phyloP scores from a whole-genome alignment of 2,797 vertebrate species.

The Phrynocephalus guinanensis region DNA sequence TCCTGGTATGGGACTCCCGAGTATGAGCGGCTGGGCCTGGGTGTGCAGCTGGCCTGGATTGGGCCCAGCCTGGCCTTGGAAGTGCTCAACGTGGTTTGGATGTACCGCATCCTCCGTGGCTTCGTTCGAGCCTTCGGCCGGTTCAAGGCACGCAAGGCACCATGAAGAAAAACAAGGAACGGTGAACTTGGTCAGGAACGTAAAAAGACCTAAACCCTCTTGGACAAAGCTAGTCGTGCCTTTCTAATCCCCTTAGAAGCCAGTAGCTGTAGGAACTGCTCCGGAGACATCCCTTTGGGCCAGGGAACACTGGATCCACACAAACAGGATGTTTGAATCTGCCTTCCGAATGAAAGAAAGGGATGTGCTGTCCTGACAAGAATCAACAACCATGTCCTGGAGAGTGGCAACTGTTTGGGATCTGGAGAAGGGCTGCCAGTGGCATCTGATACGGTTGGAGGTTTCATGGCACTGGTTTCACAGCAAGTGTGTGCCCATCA shows the following conservation, averaged over 20 bases:
- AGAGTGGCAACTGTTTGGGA: not conserved
- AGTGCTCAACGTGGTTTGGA: constrained; percentile 83
- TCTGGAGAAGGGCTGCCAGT: not conserved
- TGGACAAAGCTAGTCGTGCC: not conserved
- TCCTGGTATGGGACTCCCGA: constrained; percentile 82
- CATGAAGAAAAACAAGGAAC: constrained; percentile 28
- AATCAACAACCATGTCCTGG: not conserved
- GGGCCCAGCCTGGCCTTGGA: constrained; percentile 84
- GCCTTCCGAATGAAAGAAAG: not conserved
- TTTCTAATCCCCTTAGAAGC: not conserved
- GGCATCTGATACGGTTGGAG: not conserved
- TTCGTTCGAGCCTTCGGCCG: constrained; percentile 81
- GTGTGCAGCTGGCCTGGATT: constrained; percentile 87
- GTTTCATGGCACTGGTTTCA: not conserved
- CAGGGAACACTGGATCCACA: not conserved
- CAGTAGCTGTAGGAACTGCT: not conserved
- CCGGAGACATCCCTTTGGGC: not conserved
- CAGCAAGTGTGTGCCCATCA: not conserved
- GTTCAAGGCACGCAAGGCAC: constrained; percentile 37
- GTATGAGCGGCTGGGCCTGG: constrained; percentile 81
- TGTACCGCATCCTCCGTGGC: constrained; percentile 83
- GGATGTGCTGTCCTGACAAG: not conserved
- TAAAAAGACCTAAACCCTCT: not conserved
- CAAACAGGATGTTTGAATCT: not conserved
- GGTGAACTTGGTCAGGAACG: not conserved